Evolutionary conservation across 2,113 vertebrate species (phyloP).

Genomic region (Myotis davidii): DNA sequence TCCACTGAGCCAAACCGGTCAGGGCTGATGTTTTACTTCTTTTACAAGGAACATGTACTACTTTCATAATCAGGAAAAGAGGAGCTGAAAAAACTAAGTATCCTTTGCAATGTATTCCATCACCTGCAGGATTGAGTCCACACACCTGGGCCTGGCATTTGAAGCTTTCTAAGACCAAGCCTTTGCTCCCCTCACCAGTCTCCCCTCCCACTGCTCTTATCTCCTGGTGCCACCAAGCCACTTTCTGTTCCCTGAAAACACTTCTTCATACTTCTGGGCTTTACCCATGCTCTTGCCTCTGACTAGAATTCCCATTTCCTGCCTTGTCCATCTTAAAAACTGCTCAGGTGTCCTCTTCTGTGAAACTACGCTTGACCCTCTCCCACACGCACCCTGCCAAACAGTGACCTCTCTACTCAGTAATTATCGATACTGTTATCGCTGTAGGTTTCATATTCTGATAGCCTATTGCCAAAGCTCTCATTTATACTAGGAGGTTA

Average conservation of each 20-base stretch:
- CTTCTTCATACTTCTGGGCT: conserved; percentile 7
- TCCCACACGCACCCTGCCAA: not conserved
- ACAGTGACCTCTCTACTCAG: not conserved
- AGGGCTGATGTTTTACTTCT: not conserved
- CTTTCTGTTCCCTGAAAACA: conserved; percentile 22
- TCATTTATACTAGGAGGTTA: conserved; percentile 14
- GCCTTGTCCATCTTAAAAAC: not conserved
- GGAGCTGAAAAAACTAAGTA: not conserved
- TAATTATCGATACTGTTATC: not conserved
- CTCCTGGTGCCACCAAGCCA: not conserved
- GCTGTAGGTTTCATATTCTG: conserved; percentile 26
- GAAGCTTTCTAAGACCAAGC: not conserved
- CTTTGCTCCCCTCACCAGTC: not conserved
- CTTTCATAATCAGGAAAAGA: conserved; percentile 34
- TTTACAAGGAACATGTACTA: not conserved
- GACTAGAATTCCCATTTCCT: not conserved
- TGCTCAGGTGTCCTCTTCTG: not conserved
- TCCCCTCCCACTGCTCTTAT: not conserved
- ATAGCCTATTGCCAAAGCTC: not conserved
- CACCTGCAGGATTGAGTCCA: not conserved
- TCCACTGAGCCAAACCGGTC: too few species aligned
- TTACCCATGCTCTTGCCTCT: not conserved
- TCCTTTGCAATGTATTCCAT: not conserved
- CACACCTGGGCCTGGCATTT: not conserved
- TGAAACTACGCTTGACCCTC: not conserved